Conservation (phyloP, 1,140 invertebrate genomes). For the Caenorhabditis latens region DNA sequence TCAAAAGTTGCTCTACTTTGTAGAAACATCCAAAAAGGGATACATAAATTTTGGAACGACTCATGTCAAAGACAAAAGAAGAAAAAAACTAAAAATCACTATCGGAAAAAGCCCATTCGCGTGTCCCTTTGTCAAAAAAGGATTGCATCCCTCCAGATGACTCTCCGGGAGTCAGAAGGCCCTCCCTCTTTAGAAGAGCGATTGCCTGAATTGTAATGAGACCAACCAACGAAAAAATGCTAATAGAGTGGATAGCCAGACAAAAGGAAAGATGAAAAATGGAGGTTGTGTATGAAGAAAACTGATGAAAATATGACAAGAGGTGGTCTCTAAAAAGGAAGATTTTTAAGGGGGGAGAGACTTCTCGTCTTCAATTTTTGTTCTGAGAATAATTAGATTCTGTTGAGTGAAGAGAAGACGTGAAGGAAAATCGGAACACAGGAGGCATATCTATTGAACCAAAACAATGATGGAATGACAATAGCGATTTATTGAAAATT, state of each 20-base stretch:
- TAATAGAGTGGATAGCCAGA: background rate
- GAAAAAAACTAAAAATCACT: conserved; percentile 18
- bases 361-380: background rate
- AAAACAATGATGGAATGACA: background rate
- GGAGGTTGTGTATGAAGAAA: background rate
- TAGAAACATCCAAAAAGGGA: too few relatives aligned
- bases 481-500: background rate
- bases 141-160: background rate
- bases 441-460: background rate
- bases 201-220: conserved; percentile 50
- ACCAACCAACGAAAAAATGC: conserved; percentile 16
- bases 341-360: background rate
- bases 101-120: conserved; percentile 30
- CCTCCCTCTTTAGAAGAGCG: background rate
- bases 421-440: background rate
- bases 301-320: background rate
- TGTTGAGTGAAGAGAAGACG: background rate
- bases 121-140: conserved; percentile 27
- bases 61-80: background rate
- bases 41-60: background rate
- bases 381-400: conserved; percentile 13
- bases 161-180: background rate
- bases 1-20: too few relatives aligned
- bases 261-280: background rate
- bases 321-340: background rate